Evolutionary conservation across 2,797 vertebrate species (phyloP).

Genomic region (Tarsius wallacei): DNA sequence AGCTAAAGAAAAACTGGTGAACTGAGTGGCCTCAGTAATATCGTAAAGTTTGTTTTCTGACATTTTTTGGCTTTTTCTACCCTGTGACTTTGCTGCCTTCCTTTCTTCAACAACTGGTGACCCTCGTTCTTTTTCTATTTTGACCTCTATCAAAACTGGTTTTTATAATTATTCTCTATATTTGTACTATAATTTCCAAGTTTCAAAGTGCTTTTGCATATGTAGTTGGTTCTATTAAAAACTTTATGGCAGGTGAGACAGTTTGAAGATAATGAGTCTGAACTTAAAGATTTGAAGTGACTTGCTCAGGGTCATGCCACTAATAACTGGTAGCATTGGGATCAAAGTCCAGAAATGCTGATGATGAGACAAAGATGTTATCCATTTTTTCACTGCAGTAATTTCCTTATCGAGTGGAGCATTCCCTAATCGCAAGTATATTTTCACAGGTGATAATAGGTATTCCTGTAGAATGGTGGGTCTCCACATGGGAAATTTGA

Average conservation of each 20-base stretch:
- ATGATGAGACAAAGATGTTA: not conserved
- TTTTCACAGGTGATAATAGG: too few species aligned
- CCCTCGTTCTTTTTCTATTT: not conserved
- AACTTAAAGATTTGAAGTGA: not conserved
- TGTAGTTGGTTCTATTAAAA: not conserved
- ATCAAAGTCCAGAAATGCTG: not conserved
- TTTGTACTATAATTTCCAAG: not conserved
- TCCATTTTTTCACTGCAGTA: not conserved
- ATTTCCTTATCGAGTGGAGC: not conserved
- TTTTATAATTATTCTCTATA: not conserved
- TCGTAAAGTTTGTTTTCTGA: not conserved
- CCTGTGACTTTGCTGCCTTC: not conserved
- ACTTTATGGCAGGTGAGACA: not conserved
- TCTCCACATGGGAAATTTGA: not conserved
- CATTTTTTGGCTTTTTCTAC: not conserved
- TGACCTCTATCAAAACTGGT: not conserved
- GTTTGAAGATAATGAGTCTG: not conserved
- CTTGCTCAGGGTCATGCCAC: not conserved
- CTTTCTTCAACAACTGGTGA: not conserved
- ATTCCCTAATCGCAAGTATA: not conserved
- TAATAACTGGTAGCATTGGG: not conserved
- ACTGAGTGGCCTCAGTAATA: not conserved
- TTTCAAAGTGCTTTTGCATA: not conserved
- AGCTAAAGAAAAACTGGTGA: not conserved
- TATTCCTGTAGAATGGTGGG: not conserved